Base-by-base conservation (phyloP, 1,140 invertebrate species). In the Ruditapes philippinarum region DNA sequence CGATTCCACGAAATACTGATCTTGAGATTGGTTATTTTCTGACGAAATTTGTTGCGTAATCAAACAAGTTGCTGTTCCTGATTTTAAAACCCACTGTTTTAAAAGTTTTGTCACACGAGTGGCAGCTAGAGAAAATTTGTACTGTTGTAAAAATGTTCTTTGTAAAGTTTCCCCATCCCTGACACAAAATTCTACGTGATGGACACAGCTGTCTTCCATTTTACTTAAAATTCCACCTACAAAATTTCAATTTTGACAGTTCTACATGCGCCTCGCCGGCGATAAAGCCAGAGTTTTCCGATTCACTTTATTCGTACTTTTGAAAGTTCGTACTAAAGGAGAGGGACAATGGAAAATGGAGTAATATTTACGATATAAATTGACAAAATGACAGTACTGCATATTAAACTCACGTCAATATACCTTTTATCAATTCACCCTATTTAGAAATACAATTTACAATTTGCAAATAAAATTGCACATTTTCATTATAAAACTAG, bases 111-210 rank as follows among this genome's bases (percentile, higher is more conserved):
- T 95, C 33, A 88, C 82, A 78, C 96, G 91, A 4, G 83, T 91
- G 3, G 94, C 96, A 33, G 94, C 84, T 25, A 95, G 78, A 0
- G 74, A 45, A 84, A 96, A 96, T 38, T 93, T 94, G 89, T 95
- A 96, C 45, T 95, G 94, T 38, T 92, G 84, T 7, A 68, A 82
- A 40, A 96, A 92, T 19, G 91, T 91, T 68, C 86, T 54, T 5
- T 92, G 28, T 38, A 95, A 74, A 42, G 89, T 88, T 36, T 90
- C 73, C 9, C 94, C 95, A 90, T 96, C 92, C 40, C 79, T 76
- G 0, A 96, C 95, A 73, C 96, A 96, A 84, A 96, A 92, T 94
- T 96, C 96, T 62, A 96, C 92, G 81, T 96, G 96, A 92, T 96
- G 96, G n/a, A 96, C 76, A 89, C 90, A 87, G 19, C 84, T 62